Evolutionary conservation across 2,888 invertebrate genomes (phyloP).

Genomic region (Trileptium ribeirensis): DNA sequence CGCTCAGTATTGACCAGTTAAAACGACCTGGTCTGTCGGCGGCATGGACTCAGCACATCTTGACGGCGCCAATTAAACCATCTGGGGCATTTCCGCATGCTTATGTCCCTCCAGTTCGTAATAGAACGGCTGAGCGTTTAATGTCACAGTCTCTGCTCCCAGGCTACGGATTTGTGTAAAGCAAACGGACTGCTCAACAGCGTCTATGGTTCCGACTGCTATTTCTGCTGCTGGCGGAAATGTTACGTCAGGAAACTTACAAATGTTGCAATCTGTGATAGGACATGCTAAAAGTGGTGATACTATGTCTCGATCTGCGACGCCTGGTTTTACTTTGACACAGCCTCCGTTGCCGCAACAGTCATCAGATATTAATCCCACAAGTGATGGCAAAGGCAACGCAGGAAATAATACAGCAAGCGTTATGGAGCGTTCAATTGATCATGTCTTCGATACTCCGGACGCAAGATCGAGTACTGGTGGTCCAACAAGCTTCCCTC

Average conservation of each 20-base stretch:
- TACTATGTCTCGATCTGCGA: background rate
- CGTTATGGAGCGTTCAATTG: conserved; percentile 9
- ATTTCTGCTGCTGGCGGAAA: no score
- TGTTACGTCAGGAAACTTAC: no score
- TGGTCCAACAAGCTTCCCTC: background rate
- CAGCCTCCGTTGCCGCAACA: background rate
- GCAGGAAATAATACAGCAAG: background rate
- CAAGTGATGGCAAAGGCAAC: background rate
- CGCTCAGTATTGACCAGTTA: conserved; percentile 74
- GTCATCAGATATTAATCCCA: background rate
- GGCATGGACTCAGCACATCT: conserved; percentile 93
- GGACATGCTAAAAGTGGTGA: no score
- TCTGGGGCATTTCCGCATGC: conserved; percentile 82
- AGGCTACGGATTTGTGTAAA: conserved; percentile 68
- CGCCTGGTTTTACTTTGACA: background rate
- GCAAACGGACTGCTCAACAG: no score
- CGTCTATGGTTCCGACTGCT: no score
- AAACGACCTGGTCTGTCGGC: conserved; percentile 85
- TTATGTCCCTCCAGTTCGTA: conserved; percentile 82
- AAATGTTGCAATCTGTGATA: no score
- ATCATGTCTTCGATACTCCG: conserved; percentile 22
- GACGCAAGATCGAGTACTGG: conserved; percentile 5
- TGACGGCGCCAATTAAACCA: conserved; percentile 89
- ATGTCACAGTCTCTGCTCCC: conserved; percentile 66
- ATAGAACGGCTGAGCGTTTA: conserved; percentile 74